These are phyloP conservation scores for Pyrrhosoma nymphula DNA, from an alignment of 2,888 invertebrate species.

Conservation along the genomic window DNA sequence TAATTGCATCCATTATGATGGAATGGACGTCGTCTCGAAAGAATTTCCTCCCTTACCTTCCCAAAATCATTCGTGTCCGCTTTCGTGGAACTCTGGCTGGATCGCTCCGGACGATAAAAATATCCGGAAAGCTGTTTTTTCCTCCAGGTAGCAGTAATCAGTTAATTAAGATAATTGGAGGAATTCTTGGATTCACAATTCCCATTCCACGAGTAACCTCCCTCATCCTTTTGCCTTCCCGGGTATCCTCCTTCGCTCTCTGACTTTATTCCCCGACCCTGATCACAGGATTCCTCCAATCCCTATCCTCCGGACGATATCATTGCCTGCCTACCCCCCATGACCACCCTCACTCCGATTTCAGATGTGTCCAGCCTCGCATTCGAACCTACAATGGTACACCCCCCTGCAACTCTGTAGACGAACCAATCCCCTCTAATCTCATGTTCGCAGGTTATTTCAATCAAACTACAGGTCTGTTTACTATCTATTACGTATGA, in stretches of 20 bases:
- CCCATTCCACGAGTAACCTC: neutral
- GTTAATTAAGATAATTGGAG: conserved; percentile 65
- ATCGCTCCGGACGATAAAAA: neutral
- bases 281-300: neutral
- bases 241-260: neutral
- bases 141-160: conserved; percentile 51
- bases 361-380: too few species aligned
- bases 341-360: neutral
- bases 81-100: neutral
- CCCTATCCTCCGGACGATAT: neutral
- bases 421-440: too few species aligned
- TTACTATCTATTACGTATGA: too few species aligned
- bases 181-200: neutral
- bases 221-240: neutral
- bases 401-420: too few species aligned
- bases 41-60: neutral
- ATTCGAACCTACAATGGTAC: too few species aligned
- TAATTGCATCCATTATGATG: conserved; percentile 50
- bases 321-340: neutral
- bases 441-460: too few species aligned
- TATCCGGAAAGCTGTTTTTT: neutral
- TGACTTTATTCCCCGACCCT: neutral
- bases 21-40: conserved; percentile 40
- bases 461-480: too few species aligned
- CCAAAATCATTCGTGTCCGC: neutral